These are phyloP conservation scores for Riparia riparia DNA, from an alignment of 2,113 vertebrate genomes.

Conservation along the genomic window DNA sequence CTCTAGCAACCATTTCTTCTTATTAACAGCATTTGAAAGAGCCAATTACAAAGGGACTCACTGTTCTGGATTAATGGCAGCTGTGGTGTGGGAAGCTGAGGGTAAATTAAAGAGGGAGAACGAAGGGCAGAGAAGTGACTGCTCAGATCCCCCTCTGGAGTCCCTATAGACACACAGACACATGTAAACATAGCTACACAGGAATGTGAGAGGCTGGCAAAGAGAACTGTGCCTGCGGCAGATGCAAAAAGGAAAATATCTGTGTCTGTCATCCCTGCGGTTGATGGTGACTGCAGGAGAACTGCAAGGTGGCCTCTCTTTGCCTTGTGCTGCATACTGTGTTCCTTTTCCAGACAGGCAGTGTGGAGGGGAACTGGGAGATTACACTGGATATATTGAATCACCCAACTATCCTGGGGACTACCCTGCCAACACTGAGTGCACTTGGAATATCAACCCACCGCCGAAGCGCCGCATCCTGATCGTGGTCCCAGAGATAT, in stretches of 20 bases:
- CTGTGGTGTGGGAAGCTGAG: neutral
- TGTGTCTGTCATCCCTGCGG: neutral
- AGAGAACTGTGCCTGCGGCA: neutral
- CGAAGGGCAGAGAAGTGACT: neutral
- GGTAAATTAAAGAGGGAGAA: neutral
- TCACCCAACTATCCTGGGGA: constrained; percentile 98
- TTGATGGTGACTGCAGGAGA: neutral
- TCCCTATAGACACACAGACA: rapidly evolving
- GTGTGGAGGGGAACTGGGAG: constrained; percentile 94
- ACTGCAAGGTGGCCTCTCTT: neutral
- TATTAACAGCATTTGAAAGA: neutral
- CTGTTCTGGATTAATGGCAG: neutral
- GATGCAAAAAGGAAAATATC: neutral
- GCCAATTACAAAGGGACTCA: neutral
- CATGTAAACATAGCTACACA: neutral
- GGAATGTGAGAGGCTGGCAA: neutral
- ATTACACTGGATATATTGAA: constrained; percentile 95
- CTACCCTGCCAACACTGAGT: constrained; percentile 94
- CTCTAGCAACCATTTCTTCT: neutral
- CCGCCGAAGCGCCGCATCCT: constrained; percentile 95
- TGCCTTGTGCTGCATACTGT: neutral
- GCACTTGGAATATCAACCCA: constrained; percentile 95
- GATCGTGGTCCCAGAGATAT: constrained; percentile 97
- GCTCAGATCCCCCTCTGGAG: neutral
- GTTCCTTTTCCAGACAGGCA: constrained; percentile 84